Evolutionary conservation across 2,797 vertebrate species (phyloP).

Genomic region (Enteromius unitaeniatus): DNA sequence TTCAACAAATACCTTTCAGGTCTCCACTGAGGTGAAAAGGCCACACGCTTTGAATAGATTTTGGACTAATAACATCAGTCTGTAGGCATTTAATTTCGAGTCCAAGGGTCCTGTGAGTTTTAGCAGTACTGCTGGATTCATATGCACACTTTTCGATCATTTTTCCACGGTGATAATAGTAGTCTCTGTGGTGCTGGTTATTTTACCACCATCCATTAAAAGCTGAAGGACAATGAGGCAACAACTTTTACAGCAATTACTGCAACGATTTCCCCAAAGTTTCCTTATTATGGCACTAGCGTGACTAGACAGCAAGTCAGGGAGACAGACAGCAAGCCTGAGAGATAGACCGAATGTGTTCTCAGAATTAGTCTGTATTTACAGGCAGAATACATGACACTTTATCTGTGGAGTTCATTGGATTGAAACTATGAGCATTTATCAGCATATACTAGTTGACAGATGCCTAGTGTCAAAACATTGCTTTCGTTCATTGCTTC

Average conservation of each 20-base stretch:
- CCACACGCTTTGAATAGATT: neutral
- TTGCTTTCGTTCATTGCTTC: slow-evolving; percentile 42
- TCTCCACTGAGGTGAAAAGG: neutral
- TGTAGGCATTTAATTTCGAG: neutral
- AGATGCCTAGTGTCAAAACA: slow-evolving; percentile 59
- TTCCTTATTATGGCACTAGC: neutral
- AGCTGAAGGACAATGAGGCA: slow-evolving; percentile 4
- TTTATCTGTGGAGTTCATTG: slow-evolving; percentile 60
- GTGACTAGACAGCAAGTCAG: neutral
- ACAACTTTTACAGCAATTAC: neutral
- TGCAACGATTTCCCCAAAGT: neutral
- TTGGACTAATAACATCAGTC: neutral
- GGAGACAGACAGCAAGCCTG: slow-evolving; percentile 7
- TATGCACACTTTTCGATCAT: neutral
- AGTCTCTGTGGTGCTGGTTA: neutral
- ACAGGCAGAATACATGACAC: slow-evolving; percentile 58
- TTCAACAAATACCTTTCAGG: slow-evolving; percentile 7
- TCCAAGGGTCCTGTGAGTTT: neutral
- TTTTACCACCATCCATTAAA: slow-evolving; percentile 5
- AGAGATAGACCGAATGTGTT: slow-evolving; percentile 23
- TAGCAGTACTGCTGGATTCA: neutral
- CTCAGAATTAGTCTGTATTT: slow-evolving; percentile 52
- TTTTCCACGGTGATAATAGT: neutral
- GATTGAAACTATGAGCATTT: slow-evolving; percentile 67
- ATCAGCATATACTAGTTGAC: slow-evolving; percentile 60